phyloP scores from a whole-genome alignment of 64 coral and sea anemone species.

The Astreopora myriophthalma region DNA sequence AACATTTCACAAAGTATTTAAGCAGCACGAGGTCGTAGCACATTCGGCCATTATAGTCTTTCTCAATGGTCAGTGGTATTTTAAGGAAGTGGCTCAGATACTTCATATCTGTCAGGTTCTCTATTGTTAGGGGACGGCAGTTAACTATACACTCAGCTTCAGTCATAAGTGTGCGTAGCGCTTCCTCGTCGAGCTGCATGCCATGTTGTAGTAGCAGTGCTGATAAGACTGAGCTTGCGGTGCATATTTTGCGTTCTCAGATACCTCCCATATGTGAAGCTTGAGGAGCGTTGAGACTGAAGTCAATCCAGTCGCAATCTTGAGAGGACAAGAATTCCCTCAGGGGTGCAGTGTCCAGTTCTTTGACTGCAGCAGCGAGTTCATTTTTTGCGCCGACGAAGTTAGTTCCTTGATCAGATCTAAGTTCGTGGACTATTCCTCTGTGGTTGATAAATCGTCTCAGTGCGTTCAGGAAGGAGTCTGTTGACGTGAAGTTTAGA shows the following conservation, averaged over 20 bases:
- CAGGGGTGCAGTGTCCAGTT: neutral
- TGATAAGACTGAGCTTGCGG: conserved; percentile 42
- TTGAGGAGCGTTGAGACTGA: conserved; percentile 55
- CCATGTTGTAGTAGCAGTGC: conserved; percentile 26
- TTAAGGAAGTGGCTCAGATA: no score
- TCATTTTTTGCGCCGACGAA: conserved; percentile 61
- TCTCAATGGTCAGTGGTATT: no score
- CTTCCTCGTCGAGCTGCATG: conserved; percentile 34
- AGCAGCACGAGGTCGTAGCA: no score
- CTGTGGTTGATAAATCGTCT: conserved; percentile 53
- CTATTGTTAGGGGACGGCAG: conserved; percentile 28
- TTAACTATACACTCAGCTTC: conserved; percentile 61
- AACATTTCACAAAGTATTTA: no score
- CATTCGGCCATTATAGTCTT: no score
- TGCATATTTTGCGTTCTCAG: conserved; percentile 58
- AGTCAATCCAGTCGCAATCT: conserved; percentile 55
- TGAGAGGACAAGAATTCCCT: conserved; percentile 26
- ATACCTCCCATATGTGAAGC: conserved; percentile 64
- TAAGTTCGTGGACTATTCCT: conserved; percentile 46
- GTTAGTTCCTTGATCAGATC: conserved; percentile 60
- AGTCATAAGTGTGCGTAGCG: conserved; percentile 40
- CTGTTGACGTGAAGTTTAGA: conserved; percentile 24
- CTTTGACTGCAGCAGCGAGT: neutral
- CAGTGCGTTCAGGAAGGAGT: conserved; percentile 41
- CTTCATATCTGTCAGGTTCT: conserved; percentile 34